Conservation (phyloP, 2,113 vertebrate genomes). For the Nyctereutes procyonoides region DNA sequence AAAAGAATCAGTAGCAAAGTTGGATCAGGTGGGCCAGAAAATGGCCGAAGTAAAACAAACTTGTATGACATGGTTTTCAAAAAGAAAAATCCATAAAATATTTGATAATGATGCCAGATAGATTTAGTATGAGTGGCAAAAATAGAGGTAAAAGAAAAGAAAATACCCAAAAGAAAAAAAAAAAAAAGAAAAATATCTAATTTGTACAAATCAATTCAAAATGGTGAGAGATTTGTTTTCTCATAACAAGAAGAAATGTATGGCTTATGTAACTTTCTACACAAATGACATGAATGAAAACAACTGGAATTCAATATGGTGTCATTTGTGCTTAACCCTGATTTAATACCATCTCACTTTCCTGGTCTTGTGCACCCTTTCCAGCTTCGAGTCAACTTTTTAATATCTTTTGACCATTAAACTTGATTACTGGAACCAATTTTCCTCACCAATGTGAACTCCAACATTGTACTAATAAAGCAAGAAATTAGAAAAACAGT, state of each 20-base stretch:
- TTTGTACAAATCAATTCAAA: not conserved
- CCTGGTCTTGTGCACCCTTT: not conserved
- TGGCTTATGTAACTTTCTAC: not conserved
- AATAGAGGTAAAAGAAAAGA: not conserved
- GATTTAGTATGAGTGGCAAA: not conserved
- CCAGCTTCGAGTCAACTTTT: not conserved
- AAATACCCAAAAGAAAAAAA: not conserved
- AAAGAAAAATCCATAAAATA: not conserved
- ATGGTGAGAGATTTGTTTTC: not conserved
- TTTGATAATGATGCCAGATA: not conserved
- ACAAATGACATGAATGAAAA: not conserved
- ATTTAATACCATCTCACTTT: not conserved
- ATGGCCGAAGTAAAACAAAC: not conserved
- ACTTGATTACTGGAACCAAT: not conserved
- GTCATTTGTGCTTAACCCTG: not conserved
- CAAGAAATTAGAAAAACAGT: not conserved
- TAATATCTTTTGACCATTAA: not conserved
- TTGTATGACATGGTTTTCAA: not conserved
- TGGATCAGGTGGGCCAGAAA: not conserved
- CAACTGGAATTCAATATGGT: not conserved
- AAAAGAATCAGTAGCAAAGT: not conserved
- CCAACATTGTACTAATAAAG: not conserved
- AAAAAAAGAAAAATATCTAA: not conserved
- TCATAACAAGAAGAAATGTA: not conserved
- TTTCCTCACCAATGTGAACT: not conserved